Percentiles rank a stretch among this genome's conserved stretches.
phyloP scores from a whole-genome alignment of 2,113 vertebrate genomes.

The Cinclus mexicanus region DNA sequence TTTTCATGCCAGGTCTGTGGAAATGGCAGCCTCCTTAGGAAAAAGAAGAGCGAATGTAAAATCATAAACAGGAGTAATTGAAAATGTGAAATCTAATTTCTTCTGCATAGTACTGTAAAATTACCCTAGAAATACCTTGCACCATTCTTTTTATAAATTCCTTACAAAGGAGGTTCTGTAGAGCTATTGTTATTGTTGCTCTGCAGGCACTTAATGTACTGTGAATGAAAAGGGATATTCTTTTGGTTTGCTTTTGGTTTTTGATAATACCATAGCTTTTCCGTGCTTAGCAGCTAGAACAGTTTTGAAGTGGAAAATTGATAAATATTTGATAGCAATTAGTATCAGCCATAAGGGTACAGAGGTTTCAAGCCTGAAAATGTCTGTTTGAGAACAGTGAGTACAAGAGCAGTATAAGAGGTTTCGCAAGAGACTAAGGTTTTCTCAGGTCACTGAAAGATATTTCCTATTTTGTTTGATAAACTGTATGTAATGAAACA shows the following conservation, averaged over 20 bases:
- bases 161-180: background rate
- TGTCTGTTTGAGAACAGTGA: background rate
- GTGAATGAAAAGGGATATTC: background rate
- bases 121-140: background rate
- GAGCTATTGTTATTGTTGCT: background rate
- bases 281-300: background rate
- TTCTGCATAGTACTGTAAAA: background rate
- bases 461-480: background rate
- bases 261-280: background rate
- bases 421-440: background rate
- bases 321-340: slow-evolving; percentile 62
- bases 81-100: background rate
- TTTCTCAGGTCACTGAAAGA: background rate
- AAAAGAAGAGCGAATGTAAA: background rate
- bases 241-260: background rate
- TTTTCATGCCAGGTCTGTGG: background rate
- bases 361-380: background rate
- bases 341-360: background rate
- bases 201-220: background rate
- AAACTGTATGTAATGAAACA: background rate
- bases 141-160: background rate
- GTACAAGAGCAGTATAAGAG: background rate
- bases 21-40: background rate
- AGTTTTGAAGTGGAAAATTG: slow-evolving; percentile 27
- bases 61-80: background rate